Evolutionary conservation across 1,140 invertebrate species (phyloP).

Genomic region (Calycopis cecrops): DNA sequence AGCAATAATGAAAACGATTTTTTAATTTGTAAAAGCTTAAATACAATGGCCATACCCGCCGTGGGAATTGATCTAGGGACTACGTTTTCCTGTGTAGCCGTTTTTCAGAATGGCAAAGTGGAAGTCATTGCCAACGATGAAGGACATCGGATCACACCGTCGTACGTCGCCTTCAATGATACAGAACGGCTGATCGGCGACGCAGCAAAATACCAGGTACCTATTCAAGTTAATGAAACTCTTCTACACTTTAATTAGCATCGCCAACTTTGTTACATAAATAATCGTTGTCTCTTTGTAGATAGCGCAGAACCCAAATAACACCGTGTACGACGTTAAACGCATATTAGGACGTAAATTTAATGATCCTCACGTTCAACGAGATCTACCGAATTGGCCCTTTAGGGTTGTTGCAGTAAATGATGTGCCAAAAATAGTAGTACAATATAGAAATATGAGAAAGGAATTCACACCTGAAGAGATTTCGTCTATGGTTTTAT

Average conservation of each 20-base stretch:
- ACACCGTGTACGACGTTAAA: constrained; percentile 97
- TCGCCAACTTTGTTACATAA: too few relatives aligned
- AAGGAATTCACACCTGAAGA: constrained; percentile 95
- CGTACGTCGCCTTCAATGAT: constrained; percentile 98
- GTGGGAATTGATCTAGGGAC: constrained; percentile 94
- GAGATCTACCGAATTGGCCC: constrained; percentile 98
- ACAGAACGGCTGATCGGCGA: constrained; percentile 97
- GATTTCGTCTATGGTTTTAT: constrained; percentile 89
- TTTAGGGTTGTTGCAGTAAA: constrained; percentile 92
- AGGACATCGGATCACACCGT: constrained; percentile 97
- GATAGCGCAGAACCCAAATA: constrained; percentile 85
- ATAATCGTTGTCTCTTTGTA: too few relatives aligned
- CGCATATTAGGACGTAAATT: constrained; percentile 95
- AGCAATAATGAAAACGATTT: too few relatives aligned
- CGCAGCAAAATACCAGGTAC: constrained; percentile 96
- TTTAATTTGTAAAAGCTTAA: too few relatives aligned
- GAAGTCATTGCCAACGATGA: constrained; percentile 99
- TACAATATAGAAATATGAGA: constrained; percentile 92
- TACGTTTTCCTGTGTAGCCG: constrained; percentile 92
- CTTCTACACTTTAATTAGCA: too few relatives aligned
- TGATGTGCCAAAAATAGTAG: constrained; percentile 91
- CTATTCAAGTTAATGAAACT: constrained; percentile 77
- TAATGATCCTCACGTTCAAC: constrained; percentile 91
- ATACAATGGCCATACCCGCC: constrained; percentile 75
- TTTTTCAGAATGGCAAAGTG: constrained; percentile 95